Percentiles rank a stretch among this genome's conserved stretches.
Evolutionary conservation across 1,140 invertebrate genomes (phyloP).

Genomic region (Brachionus rotundiformis): DNA sequence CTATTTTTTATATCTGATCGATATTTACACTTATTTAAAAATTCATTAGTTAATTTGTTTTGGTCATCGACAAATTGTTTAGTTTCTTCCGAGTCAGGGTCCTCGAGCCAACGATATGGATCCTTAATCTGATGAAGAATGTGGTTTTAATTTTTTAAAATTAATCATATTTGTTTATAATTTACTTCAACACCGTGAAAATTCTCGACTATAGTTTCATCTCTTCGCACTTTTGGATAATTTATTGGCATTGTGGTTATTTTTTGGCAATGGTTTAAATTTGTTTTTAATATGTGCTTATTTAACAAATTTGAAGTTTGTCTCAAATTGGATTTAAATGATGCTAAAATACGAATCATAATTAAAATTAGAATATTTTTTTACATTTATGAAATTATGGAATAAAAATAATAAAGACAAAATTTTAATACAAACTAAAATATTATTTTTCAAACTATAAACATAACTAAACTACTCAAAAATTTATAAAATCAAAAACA

Average conservation of each 20-base stretch:
- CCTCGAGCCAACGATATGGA: constrained; percentile 94
- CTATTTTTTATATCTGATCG: constrained; percentile 73
- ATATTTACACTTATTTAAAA: constrained; percentile 75
- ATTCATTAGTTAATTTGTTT: constrained; percentile 84
- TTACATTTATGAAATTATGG: neutral
- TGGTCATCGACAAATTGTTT: constrained; percentile 86
- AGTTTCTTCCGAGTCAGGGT: constrained; percentile 88
- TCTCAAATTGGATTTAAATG: neutral
- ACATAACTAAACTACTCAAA: too few species aligned
- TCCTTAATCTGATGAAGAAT: constrained; percentile 73
- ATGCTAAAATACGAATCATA: neutral
- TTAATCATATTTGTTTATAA: neutral
- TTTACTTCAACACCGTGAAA: constrained; percentile 79
- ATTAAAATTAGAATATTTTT: neutral
- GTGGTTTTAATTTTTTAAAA: neutral
- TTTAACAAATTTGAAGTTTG: neutral
- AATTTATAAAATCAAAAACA: too few species aligned
- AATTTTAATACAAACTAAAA: neutral
- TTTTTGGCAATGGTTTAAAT: neutral
- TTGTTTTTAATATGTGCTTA: neutral
- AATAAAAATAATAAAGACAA: neutral
- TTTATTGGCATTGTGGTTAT: constrained; percentile 52
- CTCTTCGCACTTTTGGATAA: constrained; percentile 77
- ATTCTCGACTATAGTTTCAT: constrained; percentile 76
- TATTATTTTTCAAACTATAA: too few species aligned